These are phyloP conservation scores for Monoplex corrugatus DNA, from an alignment of 2,888 invertebrate genomes.

Conservation along the genomic window DNA sequence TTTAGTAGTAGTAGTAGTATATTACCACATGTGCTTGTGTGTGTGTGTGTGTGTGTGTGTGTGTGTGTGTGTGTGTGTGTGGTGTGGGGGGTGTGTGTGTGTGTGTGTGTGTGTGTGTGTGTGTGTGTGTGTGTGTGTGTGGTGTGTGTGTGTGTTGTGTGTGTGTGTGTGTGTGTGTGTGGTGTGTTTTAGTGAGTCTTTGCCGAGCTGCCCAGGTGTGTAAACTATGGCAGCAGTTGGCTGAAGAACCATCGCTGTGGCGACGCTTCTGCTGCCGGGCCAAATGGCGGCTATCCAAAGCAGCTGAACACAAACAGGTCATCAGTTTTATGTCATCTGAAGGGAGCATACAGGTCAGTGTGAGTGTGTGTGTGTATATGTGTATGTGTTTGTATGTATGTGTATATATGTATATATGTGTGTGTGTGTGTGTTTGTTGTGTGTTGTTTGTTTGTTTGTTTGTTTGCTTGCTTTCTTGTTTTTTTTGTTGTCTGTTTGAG, in stretches of 20 bases:
- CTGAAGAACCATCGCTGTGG: constrained; percentile 81
- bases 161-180: background rate
- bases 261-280: constrained; percentile 80
- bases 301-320: constrained; percentile 81
- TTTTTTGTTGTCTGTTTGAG: too few relatives aligned
- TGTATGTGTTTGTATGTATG: background rate
- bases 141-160: background rate
- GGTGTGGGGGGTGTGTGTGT: background rate
- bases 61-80: too few relatives aligned
- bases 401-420: too few relatives aligned
- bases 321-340: constrained; percentile 77
- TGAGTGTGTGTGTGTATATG: too few relatives aligned
- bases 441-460: too few relatives aligned
- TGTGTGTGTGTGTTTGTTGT: too few relatives aligned
- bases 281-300: constrained; percentile 81
- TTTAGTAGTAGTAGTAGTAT: too few relatives aligned
- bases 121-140: too few relatives aligned
- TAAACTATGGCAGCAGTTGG: constrained; percentile 79
- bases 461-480: too few relatives aligned
- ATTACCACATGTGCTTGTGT: too few relatives aligned
- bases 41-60: too few relatives aligned
- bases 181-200: constrained; percentile 81
- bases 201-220: constrained; percentile 79
- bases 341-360: constrained; percentile 77
- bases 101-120: background rate